Evolutionary conservation across 37 sponge, comb jelly and placozoan species (phyloP).

Genomic region (Agelas oroides): DNA sequence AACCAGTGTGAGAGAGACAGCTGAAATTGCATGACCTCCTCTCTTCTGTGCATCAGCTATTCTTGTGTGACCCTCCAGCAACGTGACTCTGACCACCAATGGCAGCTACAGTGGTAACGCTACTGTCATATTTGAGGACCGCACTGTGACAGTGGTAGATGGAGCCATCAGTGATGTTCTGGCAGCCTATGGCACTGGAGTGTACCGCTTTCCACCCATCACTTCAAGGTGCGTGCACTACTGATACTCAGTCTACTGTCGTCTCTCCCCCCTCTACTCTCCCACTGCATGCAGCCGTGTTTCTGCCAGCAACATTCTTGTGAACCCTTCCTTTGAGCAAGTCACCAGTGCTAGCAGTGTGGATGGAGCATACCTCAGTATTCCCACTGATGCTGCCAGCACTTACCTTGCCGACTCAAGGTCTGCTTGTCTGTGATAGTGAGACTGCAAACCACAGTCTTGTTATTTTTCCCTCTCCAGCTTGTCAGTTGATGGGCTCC

Average conservation of each 20-base stretch:
- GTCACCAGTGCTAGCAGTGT: conserved; percentile 21
- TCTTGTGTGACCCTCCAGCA: too few species aligned
- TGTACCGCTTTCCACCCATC: conserved; percentile 14
- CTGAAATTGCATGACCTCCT: too few species aligned
- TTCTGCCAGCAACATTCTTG: conserved; percentile 1
- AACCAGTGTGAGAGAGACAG: not conserved
- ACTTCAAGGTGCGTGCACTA: conserved; percentile 3
- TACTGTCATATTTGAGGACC: too few species aligned
- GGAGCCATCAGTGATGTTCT: too few species aligned
- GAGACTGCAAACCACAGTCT: too few species aligned
- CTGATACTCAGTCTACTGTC: too few species aligned
- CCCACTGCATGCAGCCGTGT: not conserved
- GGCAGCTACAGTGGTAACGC: too few species aligned
- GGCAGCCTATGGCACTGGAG: not conserved
- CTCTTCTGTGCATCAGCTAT: too few species aligned
- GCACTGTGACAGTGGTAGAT: too few species aligned
- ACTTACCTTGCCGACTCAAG: conserved; percentile 34
- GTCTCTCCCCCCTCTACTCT: too few species aligned
- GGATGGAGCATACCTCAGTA: conserved; percentile 35
- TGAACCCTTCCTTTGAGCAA: conserved; percentile 40
- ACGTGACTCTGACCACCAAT: too few species aligned
- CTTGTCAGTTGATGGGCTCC: conserved; percentile 32
- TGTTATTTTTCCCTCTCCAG: not conserved
- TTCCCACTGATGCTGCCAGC: conserved; percentile 1
- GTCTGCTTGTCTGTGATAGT: not conserved